These are phyloP conservation scores for Pogonognathellus flavescens DNA, from an alignment of 1,140 invertebrate genomes.

Conservation along the genomic window DNA sequence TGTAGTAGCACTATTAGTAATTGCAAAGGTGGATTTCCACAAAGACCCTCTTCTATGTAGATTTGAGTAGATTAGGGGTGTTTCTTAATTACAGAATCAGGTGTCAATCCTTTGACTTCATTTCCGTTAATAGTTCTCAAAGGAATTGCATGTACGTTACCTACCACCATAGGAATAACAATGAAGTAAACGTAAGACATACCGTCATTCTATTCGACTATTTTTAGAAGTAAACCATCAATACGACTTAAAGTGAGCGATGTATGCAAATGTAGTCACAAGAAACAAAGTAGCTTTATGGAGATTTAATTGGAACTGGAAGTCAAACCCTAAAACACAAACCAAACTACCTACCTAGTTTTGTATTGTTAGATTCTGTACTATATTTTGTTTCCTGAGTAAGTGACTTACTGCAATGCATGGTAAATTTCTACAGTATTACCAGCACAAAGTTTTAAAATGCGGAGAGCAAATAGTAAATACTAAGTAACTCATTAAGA, in stretches of 20 bases:
- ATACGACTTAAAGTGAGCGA: neutral
- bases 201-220: slow-evolving; percentile 16
- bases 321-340: neutral
- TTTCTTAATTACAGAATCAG: slow-evolving; percentile 41
- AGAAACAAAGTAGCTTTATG: neutral
- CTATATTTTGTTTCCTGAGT: too few relatives aligned
- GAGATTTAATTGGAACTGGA: neutral
- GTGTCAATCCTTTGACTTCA: slow-evolving; percentile 35
- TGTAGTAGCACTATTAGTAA: slow-evolving; percentile 4
- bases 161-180: neutral
- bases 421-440: neutral
- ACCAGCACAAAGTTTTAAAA: too few relatives aligned
- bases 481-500: too few relatives aligned
- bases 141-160: neutral
- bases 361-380: too few relatives aligned
- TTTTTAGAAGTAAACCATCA: slow-evolving; percentile 17
- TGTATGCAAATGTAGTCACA: neutral
- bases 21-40: slow-evolving; percentile 12
- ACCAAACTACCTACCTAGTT: too few relatives aligned
- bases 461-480: too few relatives aligned
- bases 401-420: neutral
- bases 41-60: neutral
- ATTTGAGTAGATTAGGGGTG: slow-evolving; percentile 43
- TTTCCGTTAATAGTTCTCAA: slow-evolving; percentile 12
- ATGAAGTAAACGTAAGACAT: neutral